Conservation (phyloP, 2,113 vertebrate genomes). For the Elephas maximus region DNA sequence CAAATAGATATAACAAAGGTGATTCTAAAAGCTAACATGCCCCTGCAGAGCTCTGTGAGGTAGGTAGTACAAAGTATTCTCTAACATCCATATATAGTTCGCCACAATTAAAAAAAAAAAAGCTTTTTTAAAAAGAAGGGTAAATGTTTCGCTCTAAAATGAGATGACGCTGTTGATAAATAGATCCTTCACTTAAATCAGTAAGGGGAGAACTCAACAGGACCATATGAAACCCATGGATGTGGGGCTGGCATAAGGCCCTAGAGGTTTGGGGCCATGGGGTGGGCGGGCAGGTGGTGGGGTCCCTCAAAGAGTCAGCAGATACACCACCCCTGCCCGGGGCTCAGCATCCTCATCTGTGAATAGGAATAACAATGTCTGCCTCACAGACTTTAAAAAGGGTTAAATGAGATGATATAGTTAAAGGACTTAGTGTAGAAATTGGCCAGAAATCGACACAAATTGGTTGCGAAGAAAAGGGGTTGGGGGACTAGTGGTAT, state of each 20-base stretch:
- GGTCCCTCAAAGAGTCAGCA: not conserved
- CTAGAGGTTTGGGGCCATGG: too few species aligned
- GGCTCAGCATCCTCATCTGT: accelerated
- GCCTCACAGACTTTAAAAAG: not conserved
- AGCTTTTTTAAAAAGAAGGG: not conserved
- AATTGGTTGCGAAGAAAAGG: not conserved
- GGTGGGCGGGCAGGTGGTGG: not conserved
- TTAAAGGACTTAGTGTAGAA: not conserved
- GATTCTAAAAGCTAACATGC: not conserved
- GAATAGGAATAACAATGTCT: not conserved
- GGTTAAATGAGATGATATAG: not conserved
- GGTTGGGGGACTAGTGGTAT: not conserved
- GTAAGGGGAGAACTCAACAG: not conserved
- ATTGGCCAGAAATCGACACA: not conserved
- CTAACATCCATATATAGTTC: too few species aligned
- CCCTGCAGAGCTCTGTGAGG: not conserved
- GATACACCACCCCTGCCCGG: too few species aligned
- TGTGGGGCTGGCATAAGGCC: not conserved
- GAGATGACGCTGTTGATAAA: not conserved
- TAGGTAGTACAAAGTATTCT: not conserved
- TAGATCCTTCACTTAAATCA: not conserved
- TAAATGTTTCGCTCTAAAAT: not conserved
- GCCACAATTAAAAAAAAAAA: too few species aligned
- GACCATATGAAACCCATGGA: not conserved
- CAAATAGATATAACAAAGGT: not conserved